These are phyloP conservation scores for Misgurnus anguillicaudatus DNA, from an alignment of 2,113 vertebrate species.

Conservation along the genomic window DNA sequence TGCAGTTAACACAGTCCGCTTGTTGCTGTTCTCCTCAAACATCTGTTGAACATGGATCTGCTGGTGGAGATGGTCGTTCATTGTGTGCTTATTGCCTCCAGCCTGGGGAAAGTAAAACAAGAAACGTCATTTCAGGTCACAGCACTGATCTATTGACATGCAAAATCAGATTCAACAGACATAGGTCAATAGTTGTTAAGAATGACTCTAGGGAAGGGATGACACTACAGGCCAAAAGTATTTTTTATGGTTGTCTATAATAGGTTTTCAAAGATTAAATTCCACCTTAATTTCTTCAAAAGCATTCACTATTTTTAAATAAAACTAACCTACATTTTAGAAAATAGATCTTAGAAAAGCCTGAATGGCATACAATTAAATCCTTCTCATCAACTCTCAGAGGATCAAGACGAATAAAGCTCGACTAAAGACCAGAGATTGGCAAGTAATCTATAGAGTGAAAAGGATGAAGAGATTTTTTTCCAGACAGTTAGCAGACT, in stretches of 20 bases:
- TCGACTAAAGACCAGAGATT: constrained; percentile 12
- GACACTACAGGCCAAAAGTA: neutral
- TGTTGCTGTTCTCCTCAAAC: constrained; percentile 94
- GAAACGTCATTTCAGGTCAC: constrained; percentile 32
- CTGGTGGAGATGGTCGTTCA: constrained; percentile 87
- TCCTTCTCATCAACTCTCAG: constrained; percentile 19
- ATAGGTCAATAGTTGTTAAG: too few relatives aligned
- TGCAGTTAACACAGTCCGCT: constrained; percentile 86
- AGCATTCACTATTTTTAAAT: neutral
- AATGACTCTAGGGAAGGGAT: neutral
- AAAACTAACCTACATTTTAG: neutral
- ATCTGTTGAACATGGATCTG: constrained; percentile 90
- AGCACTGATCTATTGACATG: neutral
- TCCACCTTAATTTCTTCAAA: neutral
- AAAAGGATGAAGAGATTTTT: constrained; percentile 8
- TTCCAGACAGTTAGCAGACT: neutral
- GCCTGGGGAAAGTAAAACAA: constrained; percentile 72
- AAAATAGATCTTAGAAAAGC: neutral
- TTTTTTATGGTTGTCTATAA: neutral
- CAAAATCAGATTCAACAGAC: neutral
- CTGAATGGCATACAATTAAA: neutral
- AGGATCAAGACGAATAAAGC: constrained; percentile 21
- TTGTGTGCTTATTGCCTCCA: constrained; percentile 83
- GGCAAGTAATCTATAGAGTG: neutral
- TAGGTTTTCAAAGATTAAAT: neutral